These are phyloP conservation scores for Xenus cinereus DNA, from an alignment of 2,113 vertebrate genomes.

Conservation along the genomic window DNA sequence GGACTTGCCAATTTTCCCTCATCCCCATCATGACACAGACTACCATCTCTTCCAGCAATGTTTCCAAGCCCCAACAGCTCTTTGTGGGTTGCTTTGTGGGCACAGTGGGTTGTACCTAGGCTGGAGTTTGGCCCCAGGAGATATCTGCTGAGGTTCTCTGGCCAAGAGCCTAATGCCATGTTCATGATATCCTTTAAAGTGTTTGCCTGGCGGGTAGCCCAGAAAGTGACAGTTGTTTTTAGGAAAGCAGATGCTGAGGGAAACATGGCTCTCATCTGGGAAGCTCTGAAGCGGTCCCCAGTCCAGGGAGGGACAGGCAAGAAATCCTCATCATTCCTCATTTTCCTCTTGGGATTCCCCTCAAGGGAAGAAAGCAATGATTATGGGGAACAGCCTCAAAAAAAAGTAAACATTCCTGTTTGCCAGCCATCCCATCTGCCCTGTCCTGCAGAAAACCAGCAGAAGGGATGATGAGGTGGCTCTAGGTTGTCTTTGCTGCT, in stretches of 20 bases:
- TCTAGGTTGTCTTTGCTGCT: background rate
- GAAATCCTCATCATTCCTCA: background rate
- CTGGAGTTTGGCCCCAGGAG: background rate
- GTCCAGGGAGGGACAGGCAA: background rate
- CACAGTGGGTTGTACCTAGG: rapidly evolving
- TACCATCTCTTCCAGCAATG: rapidly evolving
- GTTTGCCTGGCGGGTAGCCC: background rate
- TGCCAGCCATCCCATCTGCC: background rate
- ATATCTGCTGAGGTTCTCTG: background rate
- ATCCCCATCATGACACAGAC: background rate
- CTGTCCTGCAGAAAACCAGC: background rate
- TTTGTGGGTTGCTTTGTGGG: background rate
- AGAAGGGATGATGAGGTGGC: background rate
- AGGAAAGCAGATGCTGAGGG: background rate
- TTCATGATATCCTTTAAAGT: background rate
- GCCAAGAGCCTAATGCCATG: background rate
- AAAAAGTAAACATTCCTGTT: background rate
- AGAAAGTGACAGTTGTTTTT: background rate
- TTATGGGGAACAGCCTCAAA: background rate
- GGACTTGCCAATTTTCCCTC: background rate
- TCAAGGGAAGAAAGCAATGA: background rate
- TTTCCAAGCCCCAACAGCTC: background rate
- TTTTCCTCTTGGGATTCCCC: background rate
- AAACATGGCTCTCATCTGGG: background rate
- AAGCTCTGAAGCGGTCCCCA: background rate